Evolutionary conservation across 2,888 invertebrate species (phyloP).

Genomic region (Eupithecia subumbrata): DNA sequence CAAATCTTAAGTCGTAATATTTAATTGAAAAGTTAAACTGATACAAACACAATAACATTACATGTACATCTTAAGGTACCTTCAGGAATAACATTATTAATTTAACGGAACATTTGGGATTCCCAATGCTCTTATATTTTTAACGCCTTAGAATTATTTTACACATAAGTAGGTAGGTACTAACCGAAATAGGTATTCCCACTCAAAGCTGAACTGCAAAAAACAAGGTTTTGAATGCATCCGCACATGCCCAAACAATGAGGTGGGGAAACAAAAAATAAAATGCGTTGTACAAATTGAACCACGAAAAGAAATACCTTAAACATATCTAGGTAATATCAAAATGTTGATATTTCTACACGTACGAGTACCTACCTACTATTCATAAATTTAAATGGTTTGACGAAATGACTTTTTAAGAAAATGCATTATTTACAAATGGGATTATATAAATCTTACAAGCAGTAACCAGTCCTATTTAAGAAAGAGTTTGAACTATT

Average conservation of each 20-base stretch:
- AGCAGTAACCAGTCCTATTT: background rate
- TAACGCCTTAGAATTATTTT: background rate
- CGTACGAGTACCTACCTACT: background rate
- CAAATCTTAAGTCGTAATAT: constrained; percentile 15
- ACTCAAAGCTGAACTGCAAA: background rate
- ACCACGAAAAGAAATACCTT: background rate
- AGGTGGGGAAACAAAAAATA: background rate
- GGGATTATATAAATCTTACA: background rate
- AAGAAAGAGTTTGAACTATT: background rate
- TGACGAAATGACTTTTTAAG: background rate
- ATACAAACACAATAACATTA: constrained; percentile 19
- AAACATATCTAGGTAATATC: background rate
- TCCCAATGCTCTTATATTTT: background rate
- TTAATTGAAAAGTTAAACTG: constrained; percentile 25
- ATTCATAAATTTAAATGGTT: background rate
- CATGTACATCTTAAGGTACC: background rate
- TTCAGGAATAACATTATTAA: background rate
- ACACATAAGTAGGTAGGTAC: too few relatives aligned
- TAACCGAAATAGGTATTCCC: background rate
- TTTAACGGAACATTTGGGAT: background rate
- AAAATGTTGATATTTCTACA: background rate
- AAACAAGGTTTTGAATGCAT: background rate
- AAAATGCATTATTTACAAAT: constrained; percentile 10
- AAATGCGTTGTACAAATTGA: background rate
- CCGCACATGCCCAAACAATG: background rate